phyloP scores from a whole-genome alignment of 2,113 vertebrate genomes.

The Falcunculus frontatus region DNA sequence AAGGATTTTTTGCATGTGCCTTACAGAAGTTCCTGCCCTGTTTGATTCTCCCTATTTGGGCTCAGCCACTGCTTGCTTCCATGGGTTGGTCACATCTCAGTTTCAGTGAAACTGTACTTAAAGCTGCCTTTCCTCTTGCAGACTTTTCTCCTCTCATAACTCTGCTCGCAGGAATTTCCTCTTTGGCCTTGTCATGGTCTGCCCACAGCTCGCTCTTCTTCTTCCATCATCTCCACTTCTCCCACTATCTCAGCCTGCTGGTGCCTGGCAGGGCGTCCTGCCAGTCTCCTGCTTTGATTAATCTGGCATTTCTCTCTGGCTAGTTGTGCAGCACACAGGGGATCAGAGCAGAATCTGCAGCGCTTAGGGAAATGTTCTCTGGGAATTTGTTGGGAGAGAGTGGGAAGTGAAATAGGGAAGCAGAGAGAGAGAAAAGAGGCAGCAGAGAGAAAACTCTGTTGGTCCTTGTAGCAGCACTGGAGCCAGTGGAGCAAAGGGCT shows the following conservation, averaged over 20 bases:
- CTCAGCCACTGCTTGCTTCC: not conserved
- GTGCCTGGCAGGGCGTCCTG: not conserved
- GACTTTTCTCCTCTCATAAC: not conserved
- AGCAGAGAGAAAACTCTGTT: not conserved
- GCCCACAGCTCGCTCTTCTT: not conserved
- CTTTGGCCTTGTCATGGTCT: not conserved
- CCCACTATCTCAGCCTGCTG: not conserved
- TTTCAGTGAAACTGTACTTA: not conserved
- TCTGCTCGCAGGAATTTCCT: not conserved
- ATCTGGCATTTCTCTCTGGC: not conserved
- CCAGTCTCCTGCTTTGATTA: not conserved
- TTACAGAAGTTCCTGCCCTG: not conserved
- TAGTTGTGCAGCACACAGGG: not conserved
- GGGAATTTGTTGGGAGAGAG: not conserved
- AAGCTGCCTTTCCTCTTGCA: not conserved
- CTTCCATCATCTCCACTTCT: not conserved
- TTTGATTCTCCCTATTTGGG: not conserved
- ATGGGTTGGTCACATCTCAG: not conserved
- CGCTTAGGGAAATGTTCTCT: not conserved
- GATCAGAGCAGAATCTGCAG: not conserved
- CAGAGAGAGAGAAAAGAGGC: not conserved
- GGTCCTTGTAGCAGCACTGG: not conserved
- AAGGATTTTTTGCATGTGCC: not conserved
- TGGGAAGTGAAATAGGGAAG: not conserved
- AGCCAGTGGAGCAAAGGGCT: not conserved